Percentiles rank a stretch among this genome's conserved stretches.
phyloP scores from a whole-genome alignment of 2,797 vertebrate species.

The Choloepus didactylus region DNA sequence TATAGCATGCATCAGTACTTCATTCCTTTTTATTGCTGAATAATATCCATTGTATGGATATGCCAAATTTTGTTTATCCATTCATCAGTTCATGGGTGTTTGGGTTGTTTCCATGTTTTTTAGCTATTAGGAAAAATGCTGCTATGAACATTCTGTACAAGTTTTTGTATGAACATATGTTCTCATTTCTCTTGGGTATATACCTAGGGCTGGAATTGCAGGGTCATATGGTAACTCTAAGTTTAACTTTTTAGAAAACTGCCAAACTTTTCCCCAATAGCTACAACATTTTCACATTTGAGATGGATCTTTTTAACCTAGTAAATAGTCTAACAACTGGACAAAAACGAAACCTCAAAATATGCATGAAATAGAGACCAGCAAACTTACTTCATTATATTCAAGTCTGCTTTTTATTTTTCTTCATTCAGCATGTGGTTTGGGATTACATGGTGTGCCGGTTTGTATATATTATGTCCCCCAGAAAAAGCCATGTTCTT shows the following conservation, averaged over 20 bases:
- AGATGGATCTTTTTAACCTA: background rate
- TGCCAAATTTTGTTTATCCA: background rate
- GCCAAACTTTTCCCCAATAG: background rate
- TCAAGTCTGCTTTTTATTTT: background rate
- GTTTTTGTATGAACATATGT: background rate
- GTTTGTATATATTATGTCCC: no score
- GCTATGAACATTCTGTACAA: background rate
- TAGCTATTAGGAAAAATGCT: background rate
- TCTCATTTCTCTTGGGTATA: background rate
- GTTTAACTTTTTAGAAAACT: background rate
- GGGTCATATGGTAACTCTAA: background rate
- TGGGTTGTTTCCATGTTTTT: background rate
- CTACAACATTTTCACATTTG: background rate
- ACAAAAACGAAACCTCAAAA: constrained; percentile 46
- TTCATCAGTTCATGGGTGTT: background rate
- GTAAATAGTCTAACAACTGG: background rate
- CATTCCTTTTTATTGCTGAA: background rate
- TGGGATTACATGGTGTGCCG: background rate
- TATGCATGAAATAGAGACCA: background rate
- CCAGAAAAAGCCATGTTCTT: no score
- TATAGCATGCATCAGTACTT: background rate
- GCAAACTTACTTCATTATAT: background rate
- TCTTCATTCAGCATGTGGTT: background rate
- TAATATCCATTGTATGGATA: background rate
- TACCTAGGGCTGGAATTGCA: background rate